Conservation (phyloP, 2,888 invertebrate genomes). For the Sericinus montela region DNA sequence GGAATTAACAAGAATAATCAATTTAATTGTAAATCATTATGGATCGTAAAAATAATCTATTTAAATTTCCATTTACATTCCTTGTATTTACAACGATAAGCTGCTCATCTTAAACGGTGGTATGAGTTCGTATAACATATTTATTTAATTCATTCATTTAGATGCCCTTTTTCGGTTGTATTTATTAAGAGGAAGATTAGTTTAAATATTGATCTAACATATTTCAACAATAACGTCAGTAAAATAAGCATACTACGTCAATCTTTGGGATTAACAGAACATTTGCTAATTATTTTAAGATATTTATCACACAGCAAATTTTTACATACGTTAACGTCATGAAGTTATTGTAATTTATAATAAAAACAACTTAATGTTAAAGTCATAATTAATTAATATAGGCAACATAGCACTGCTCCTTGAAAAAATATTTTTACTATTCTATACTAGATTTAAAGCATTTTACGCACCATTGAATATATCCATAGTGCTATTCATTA, state of each 20-base stretch:
- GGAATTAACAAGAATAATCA: too few species aligned
- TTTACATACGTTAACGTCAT: not conserved
- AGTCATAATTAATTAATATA: constrained; percentile 1
- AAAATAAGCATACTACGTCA: too few species aligned
- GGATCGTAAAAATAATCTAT: not conserved
- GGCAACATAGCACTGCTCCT: constrained; percentile 6
- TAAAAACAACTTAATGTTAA: constrained; percentile 1
- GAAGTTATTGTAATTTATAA: not conserved
- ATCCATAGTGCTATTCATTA: constrained; percentile 16
- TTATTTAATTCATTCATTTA: not conserved
- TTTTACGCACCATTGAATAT: constrained; percentile 23
- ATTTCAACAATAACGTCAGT: too few species aligned
- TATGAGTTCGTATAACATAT: constrained; percentile 11
- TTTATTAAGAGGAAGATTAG: too few species aligned
- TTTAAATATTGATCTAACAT: too few species aligned
- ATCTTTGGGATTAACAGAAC: too few species aligned
- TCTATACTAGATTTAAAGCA: constrained; percentile 23
- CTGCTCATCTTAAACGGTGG: constrained; percentile 3
- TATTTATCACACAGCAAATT: not conserved
- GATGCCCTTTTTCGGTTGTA: too few species aligned
- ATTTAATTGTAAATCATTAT: too few species aligned
- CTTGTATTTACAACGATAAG: not conserved
- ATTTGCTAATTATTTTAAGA: not conserved
- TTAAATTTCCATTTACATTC: not conserved
- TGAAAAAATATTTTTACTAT: constrained; percentile 14